Percentiles rank a stretch among this genome's conserved stretches.
Conservation (phyloP, 2,888 invertebrate species). For the Polietes domitor region DNA sequence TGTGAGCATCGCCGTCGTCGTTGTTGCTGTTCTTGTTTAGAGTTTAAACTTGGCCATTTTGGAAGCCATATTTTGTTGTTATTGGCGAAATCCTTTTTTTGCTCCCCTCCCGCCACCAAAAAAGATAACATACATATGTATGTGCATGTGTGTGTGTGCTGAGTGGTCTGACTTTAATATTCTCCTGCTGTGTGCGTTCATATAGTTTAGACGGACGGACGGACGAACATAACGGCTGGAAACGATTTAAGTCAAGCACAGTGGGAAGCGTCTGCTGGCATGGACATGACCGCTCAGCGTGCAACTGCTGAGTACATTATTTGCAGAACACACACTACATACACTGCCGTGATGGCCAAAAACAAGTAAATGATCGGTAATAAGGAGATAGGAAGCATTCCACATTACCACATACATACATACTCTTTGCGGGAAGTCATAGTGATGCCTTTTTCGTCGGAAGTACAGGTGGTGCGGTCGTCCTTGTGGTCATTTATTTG, state of each 20-base stretch:
- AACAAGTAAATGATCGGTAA: background rate
- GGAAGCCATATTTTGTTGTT: background rate
- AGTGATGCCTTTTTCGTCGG: background rate
- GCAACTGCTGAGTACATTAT: background rate
- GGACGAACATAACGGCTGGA: background rate
- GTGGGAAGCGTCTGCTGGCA: background rate
- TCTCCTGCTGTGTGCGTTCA: conserved; percentile 20
- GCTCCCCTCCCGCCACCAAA: background rate
- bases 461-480: background rate
- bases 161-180: conserved; percentile 3
- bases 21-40: background rate
- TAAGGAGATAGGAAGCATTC: too few relatives aligned
- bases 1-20: background rate
- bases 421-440: background rate
- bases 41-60: conserved; percentile 22
- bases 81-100: background rate
- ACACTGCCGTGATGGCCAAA: background rate
- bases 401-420: background rate
- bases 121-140: background rate
- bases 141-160: background rate
- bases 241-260: background rate
- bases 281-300: background rate
- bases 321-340: background rate
- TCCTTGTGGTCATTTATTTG: background rate
- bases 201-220: background rate